These are phyloP conservation scores for Euproctis similis DNA, from an alignment of 2,888 invertebrate genomes.

Conservation along the genomic window DNA sequence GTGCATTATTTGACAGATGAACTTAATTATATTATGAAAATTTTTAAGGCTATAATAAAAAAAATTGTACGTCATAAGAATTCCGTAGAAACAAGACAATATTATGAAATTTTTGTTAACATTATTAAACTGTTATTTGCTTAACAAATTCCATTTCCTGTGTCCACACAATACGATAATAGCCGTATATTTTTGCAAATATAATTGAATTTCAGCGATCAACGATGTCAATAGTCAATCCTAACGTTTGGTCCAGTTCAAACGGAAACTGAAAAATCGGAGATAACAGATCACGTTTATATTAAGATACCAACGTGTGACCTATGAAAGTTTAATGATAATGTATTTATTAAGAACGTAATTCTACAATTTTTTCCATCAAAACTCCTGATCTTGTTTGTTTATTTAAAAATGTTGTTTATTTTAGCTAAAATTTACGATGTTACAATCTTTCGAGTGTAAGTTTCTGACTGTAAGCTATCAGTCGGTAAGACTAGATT, in stretches of 20 bases:
- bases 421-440: too few relatives aligned
- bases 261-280: neutral
- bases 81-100: too few relatives aligned
- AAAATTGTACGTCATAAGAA: too few relatives aligned
- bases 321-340: neutral
- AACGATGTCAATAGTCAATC: neutral
- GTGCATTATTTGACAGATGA: too few relatives aligned
- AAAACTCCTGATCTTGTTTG: neutral
- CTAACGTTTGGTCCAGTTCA: neutral
- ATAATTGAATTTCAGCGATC: neutral
- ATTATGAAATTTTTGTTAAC: too few relatives aligned
- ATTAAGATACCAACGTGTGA: conserved; percentile 1
- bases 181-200: neutral
- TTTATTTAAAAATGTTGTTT: neutral
- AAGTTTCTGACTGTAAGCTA: too few relatives aligned
- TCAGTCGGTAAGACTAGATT: too few relatives aligned
- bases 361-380: neutral
- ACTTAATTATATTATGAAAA: too few relatives aligned
- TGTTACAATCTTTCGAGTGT: too few relatives aligned
- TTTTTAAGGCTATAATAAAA: too few relatives aligned
- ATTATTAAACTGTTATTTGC: too few relatives aligned
- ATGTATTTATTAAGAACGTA: neutral
- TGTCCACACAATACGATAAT: neutral
- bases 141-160: too few relatives aligned
- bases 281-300: neutral